A percentile compares a stretch with the other conserved stretches of the same genome.
Evolutionary conservation across 2,888 invertebrate species (phyloP).

Genomic region (Conomelus anceps): DNA sequence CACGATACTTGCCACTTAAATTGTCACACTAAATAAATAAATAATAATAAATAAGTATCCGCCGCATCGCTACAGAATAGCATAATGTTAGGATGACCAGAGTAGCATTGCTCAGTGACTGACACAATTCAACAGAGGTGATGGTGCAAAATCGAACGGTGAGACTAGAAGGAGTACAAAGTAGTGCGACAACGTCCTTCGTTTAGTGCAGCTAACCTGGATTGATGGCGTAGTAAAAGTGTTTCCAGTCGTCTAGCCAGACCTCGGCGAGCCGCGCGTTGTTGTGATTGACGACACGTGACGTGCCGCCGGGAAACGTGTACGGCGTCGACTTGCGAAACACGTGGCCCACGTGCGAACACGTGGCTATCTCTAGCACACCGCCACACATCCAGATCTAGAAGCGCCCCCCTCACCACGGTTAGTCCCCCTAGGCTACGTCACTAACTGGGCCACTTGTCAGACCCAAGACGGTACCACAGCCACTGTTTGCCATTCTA

Average conservation of each 20-base stretch:
- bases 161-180: neutral
- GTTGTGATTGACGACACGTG: slow-evolving; percentile 97
- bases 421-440: no score
- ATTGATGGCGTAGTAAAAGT: slow-evolving; percentile 98
- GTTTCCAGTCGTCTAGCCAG: slow-evolving; percentile 99
- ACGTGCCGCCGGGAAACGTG: slow-evolving; percentile 95
- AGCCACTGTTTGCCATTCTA: no score
- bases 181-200: neutral
- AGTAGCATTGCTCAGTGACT: neutral
- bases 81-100: neutral
- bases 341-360: slow-evolving; percentile 92
- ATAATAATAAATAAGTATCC: no score
- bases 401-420: neutral
- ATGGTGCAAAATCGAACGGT: neutral
- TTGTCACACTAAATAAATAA: no score
- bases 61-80: no score
- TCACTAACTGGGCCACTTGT: no score
- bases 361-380: slow-evolving; percentile 86
- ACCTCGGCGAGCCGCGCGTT: slow-evolving; percentile 97
- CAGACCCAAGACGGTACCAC: no score
- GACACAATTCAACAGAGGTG: neutral
- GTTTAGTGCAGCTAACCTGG: slow-evolving; percentile 61
- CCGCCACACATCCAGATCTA: slow-evolving; percentile 99
- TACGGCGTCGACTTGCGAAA: slow-evolving; percentile 98
- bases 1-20: no score